Evolutionary conservation across 2,113 vertebrate genomes (phyloP), one percentile per base, ranked within the genome.

Genomic region (Blennius ocellaris): DNA sequence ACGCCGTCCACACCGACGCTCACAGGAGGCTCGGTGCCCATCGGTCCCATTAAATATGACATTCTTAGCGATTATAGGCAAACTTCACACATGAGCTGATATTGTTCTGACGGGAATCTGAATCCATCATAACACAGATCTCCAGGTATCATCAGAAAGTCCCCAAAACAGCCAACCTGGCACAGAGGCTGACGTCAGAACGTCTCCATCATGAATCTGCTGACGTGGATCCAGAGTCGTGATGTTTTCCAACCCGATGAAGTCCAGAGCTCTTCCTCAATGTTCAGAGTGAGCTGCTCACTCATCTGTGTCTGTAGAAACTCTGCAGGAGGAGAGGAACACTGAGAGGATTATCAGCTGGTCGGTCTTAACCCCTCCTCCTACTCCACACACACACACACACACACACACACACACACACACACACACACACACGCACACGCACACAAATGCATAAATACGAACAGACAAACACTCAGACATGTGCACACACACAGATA

Each of bases 361-460:
- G 58, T 72, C 77, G 36, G 0, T 11, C 43, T 50, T 49, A 30
- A 61, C 62, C 30, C 78, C 76, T 74, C 87, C 70, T 39, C 68
- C 55, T 50, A 1, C 43, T 12, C 58, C 67, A 16, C 45, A 36
- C 52, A 48, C 65, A 55, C 62, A 51, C 44, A 30, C 21, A 52
- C 67, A 16, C 45, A 36, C 52, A 48, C 65, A 55, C 62, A 51
- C 44, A 30, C 21, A 30, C 21, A 30, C 21, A 30, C 21, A 30
- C 21, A 30, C 21, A 30, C 21, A 30, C 21, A 30, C 21, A 30
- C 21, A 30, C 21, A 30, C 21, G 4, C 21, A 30, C 21, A 30
- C 21, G 4, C 21, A 30, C 21, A 30, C 21, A 4, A 30, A 30
- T 30, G 21, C 21, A 30, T n/a, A n/a, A n/a, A n/a, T n/a, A n/a